Base-by-base conservation (phyloP, 2,888 invertebrate species). In the Anarsia innoxiella region DNA sequence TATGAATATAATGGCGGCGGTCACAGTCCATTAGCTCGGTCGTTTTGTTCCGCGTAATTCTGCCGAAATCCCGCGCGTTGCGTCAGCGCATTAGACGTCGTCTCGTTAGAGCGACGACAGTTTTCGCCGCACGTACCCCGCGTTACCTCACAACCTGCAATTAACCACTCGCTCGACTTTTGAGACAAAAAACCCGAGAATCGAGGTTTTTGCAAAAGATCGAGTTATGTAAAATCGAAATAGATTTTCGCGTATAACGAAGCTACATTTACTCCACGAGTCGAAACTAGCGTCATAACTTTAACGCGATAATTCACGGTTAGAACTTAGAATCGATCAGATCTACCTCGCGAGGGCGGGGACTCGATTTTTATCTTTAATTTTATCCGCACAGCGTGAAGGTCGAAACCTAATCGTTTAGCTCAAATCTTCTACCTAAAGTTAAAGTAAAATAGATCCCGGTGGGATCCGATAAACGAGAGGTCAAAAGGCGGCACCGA, bases 21-120 rank as follows among this genome's bases (percentile, higher is more conserved):
- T 40, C 63, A 69, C 70, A 71, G 63, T 69, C 69, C 72, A 78
- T 75, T 76, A 74, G 63, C n/a, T n/a, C n/a, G n/a, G n/a, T 51
- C 59, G 49, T 56, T 61, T 58, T 55, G 68, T 66, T 66, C 61
- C 66, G 68, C 67, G 71, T 70, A 71, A 73, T 73, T 73, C 66
- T 66, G 66, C 61, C 66, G 67, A 76, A 78, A 78, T 66, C 53
- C 42, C 46, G 8, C 53, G 44, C 51, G 51, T 79, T 80, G 69
- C 79, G 58, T 73, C 71, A 79, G 44, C n/a, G 40, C 28, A 52
- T 53, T 60, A 54, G 48, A 45, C 54, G 48, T 46, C 31, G 32
- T 46, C 59, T 66, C 62, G 62, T 65, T 63, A 66, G 62, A 53
- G 61, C 53, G 60, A 66, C 45, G 52, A 57, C 56, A 53, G 45